Evolutionary conservation across 2,888 invertebrate genomes (phyloP).

Genomic region (Aporophyla lueneburgensis): DNA sequence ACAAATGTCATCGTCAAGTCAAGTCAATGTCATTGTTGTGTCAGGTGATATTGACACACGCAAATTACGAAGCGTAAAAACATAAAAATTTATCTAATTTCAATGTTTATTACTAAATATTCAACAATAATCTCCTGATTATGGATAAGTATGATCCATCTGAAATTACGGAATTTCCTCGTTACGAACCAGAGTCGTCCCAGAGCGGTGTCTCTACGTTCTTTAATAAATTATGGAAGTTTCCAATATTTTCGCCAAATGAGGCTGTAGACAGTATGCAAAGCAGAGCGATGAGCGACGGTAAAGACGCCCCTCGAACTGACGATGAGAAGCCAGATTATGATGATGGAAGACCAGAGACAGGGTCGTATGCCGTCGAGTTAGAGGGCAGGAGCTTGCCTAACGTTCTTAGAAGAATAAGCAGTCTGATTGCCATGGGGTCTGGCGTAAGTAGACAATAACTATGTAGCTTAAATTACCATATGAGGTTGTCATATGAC

Average conservation of each 20-base stretch:
- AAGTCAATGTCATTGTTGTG: slow-evolving; percentile 16
- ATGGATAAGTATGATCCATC: slow-evolving; percentile 89
- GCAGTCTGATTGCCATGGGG: slow-evolving; percentile 95
- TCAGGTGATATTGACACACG: slow-evolving; percentile 35
- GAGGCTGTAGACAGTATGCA: slow-evolving; percentile 77
- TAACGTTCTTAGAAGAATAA: slow-evolving; percentile 96
- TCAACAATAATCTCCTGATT: slow-evolving; percentile 39
- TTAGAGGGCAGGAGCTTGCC: slow-evolving; percentile 95
- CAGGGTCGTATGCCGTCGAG: slow-evolving; percentile 89
- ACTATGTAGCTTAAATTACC: not conserved
- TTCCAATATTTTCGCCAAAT: slow-evolving; percentile 90
- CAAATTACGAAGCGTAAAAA: slow-evolving; percentile 19
- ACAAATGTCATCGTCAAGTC: too few species aligned
- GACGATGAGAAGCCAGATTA: slow-evolving; percentile 74
- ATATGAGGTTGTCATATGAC: too few species aligned
- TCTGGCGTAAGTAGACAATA: slow-evolving; percentile 92
- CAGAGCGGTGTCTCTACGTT: slow-evolving; percentile 94
- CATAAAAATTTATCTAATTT: slow-evolving; percentile 27
- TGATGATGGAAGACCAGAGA: slow-evolving; percentile 80
- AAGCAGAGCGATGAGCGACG: slow-evolving; percentile 72
- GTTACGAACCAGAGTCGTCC: slow-evolving; percentile 94
- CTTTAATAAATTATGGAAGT: slow-evolving; percentile 94
- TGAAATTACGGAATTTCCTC: slow-evolving; percentile 88
- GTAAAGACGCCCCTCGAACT: slow-evolving; percentile 70
- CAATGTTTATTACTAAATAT: slow-evolving; percentile 49